Percentiles rank a stretch among this genome's conserved stretches.
Evolutionary conservation across 2,113 vertebrate genomes (phyloP).

Genomic region (Meriones unguiculatus): DNA sequence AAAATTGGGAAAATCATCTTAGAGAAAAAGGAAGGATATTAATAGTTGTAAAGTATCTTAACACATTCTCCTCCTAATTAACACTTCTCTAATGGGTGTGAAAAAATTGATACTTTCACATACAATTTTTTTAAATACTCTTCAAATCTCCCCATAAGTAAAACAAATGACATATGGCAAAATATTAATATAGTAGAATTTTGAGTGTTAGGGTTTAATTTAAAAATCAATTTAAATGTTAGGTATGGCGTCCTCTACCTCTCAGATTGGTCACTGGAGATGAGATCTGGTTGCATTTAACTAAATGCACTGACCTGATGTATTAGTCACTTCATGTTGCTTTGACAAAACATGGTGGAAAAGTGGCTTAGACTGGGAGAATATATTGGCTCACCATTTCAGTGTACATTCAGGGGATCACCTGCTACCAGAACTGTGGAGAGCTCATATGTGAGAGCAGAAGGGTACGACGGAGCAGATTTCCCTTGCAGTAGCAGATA

Average conservation of each 20-base stretch:
- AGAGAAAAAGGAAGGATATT: constrained; percentile 66
- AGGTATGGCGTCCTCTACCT: background rate
- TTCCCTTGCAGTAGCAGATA: background rate
- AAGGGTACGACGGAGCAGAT: rapidly evolving
- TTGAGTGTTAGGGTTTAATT: constrained; percentile 46
- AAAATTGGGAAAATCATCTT: constrained; percentile 59
- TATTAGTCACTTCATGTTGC: background rate
- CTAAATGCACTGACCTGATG: background rate
- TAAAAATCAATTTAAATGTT: background rate
- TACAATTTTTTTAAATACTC: background rate
- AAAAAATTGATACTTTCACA: constrained; percentile 60
- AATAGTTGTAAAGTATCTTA: constrained; percentile 69
- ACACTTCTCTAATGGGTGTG: constrained; percentile 65
- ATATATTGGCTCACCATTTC: background rate
- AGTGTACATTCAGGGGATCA: background rate
- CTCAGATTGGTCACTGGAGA: background rate
- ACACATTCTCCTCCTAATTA: constrained; percentile 63
- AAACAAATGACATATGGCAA: constrained; percentile 67
- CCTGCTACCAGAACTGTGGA: background rate
- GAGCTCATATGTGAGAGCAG: background rate
- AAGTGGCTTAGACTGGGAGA: background rate
- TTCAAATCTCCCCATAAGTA: background rate
- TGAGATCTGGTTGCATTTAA: background rate
- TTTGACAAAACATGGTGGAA: background rate
- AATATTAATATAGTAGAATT: constrained; percentile 40